Evolutionary conservation across 2,113 vertebrate species (phyloP).

Genomic region (Percina caprodes): DNA sequence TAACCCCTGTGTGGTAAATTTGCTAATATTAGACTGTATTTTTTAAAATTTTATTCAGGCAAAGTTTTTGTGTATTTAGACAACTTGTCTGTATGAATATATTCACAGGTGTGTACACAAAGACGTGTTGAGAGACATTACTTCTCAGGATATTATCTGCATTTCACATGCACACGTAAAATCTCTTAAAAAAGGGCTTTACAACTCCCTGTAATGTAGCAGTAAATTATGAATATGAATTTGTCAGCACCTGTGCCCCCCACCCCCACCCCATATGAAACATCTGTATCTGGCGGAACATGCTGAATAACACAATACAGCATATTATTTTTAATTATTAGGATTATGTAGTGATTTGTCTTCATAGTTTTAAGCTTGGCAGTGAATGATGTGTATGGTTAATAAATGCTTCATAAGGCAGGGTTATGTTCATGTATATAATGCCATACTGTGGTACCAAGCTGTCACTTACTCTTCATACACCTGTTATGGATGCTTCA

Average conservation of each 20-base stretch:
- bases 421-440: background rate
- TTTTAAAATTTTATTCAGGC: background rate
- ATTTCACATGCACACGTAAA: background rate
- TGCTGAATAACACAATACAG: background rate
- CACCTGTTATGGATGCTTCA: background rate
- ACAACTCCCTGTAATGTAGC: background rate
- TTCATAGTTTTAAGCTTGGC: background rate
- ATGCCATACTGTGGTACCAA: background rate
- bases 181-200: background rate
- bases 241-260: background rate
- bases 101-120: background rate
- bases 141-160: background rate
- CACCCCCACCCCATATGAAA: background rate
- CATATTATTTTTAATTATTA: background rate
- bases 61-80: background rate
- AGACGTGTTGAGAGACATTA: too few species aligned
- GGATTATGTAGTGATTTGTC: background rate
- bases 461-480: background rate
- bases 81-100: background rate
- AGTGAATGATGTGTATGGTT: background rate
- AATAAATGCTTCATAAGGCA: conserved; percentile 4
- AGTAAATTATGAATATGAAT: background rate
- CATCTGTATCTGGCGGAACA: background rate
- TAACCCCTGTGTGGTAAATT: too few species aligned
- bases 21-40: background rate